These are phyloP conservation scores for Amphiprion percula DNA, from an alignment of 2,113 vertebrate genomes.

Conservation along the genomic window DNA sequence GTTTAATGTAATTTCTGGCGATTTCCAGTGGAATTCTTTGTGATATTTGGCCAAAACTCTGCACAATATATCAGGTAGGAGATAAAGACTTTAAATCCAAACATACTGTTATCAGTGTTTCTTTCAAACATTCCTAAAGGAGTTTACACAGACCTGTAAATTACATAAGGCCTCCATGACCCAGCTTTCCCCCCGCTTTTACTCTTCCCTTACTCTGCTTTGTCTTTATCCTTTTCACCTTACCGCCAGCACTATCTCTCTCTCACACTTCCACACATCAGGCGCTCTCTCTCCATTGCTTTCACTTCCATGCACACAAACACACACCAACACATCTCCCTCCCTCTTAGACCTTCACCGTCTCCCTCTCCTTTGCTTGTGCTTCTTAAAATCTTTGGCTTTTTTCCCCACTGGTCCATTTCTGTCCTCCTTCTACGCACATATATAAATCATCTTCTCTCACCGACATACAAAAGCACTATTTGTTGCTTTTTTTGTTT, in stretches of 20 bases:
- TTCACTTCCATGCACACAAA: constrained; percentile 8
- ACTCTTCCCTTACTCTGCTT: constrained; percentile 53
- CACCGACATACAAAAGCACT: neutral
- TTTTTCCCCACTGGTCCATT: constrained; percentile 1
- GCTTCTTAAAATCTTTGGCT: constrained; percentile 24
- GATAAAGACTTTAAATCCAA: neutral
- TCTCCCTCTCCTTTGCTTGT: neutral
- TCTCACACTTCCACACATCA: constrained; percentile 15
- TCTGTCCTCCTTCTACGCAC: neutral
- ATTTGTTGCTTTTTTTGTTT: neutral
- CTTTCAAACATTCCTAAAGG: constrained; percentile 12
- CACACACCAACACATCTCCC: neutral
- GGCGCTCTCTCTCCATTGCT: constrained; percentile 9
- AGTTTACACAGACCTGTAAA: constrained; percentile 59
- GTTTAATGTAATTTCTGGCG: too few relatives aligned
- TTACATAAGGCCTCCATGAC: constrained; percentile 65
- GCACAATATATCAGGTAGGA: too few relatives aligned
- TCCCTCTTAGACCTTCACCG: constrained; percentile 8
- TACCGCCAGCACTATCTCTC: constrained; percentile 48
- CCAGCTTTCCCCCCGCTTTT: constrained; percentile 52
- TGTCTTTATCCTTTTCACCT: constrained; percentile 71
- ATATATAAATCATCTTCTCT: neutral
- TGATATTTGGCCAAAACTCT: too few relatives aligned
- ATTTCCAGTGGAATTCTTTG: too few relatives aligned
- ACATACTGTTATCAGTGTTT: neutral